phyloP scores from a whole-genome alignment of 2,113 vertebrate genomes.

The Prolemur simus region DNA sequence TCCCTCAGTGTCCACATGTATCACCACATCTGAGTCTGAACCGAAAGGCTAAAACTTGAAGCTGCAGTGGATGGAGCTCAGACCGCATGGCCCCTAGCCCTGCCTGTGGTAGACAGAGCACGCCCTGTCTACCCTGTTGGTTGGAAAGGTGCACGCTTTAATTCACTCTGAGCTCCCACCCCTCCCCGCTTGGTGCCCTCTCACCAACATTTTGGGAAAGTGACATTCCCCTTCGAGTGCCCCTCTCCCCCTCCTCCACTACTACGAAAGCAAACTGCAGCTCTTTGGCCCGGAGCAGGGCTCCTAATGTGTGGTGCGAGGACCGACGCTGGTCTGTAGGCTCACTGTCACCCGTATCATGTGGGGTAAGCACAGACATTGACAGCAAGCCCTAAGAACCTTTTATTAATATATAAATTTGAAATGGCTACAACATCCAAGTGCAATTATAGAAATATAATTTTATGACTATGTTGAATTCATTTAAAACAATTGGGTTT shows the following conservation, averaged over 20 bases:
- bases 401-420: neutral
- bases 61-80: neutral
- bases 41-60: neutral
- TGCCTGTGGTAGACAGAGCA: neutral
- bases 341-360: neutral
- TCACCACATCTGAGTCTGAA: neutral
- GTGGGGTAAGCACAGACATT: fast-evolving
- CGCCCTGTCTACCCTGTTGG: fast-evolving
- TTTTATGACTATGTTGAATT: neutral
- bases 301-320: fast-evolving
- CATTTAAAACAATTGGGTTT: neutral
- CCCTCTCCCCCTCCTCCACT: neutral
- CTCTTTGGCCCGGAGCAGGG: too few species aligned
- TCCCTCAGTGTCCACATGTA: neutral
- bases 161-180: neutral
- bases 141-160: neutral
- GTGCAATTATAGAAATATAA: neutral
- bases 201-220: neutral
- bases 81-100: neutral
- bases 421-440: neutral
- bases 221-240: neutral
- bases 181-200: neutral
- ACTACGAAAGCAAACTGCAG: neutral
- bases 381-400: neutral
- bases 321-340: neutral